Evolutionary conservation across 2,888 invertebrate genomes (phyloP), one percentile per base, ranked within the genome.

Genomic region (Hololepta plana): DNA sequence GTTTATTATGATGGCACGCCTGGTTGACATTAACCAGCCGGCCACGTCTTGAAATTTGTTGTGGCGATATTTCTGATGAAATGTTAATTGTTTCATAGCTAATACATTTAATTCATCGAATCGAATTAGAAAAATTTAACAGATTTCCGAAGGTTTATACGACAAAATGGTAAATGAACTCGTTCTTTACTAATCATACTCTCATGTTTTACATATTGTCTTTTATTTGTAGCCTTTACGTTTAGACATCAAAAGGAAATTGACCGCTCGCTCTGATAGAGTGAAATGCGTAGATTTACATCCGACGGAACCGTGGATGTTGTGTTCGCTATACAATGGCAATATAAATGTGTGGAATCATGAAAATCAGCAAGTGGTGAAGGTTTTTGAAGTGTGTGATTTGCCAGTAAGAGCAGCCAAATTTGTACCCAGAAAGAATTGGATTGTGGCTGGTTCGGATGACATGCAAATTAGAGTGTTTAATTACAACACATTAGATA

Each of bases 281-380:
- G 96, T 99, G 26, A 98, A 98, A 61, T 85, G 85, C 53, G 90
- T 93, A 7, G 98, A 98, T 56, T 69, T 98, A 39, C 98, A 98
- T 56, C 95, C 96, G 1, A 69, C 80, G 20, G 98, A 99, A 53
- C 93, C 95, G 38, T 99, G 98, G 98, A 85, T 98, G 72, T 65
- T 98, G 27, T 95, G 91, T 43, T 88, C 93, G 19, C 64, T 99
- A 15, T 99, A 99, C 65, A 95, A 91, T 60, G 98, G 98, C 41
- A 88, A 96, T 60, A 91, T 96, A 42, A 95, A 98, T 64, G 85
- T 99, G 47, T 99, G 96, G 95, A 96, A 98, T 54, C 81, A 88
- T 59, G 96, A 98, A 52, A 85, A 81, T 33, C 95, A 95, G 55
- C 72, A 76, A 43, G 65, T 85, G 40, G 81, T 85, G 7, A 79